These are phyloP conservation scores for Cistogaster globosa DNA, from an alignment of 2,888 invertebrate genomes.

Conservation along the genomic window DNA sequence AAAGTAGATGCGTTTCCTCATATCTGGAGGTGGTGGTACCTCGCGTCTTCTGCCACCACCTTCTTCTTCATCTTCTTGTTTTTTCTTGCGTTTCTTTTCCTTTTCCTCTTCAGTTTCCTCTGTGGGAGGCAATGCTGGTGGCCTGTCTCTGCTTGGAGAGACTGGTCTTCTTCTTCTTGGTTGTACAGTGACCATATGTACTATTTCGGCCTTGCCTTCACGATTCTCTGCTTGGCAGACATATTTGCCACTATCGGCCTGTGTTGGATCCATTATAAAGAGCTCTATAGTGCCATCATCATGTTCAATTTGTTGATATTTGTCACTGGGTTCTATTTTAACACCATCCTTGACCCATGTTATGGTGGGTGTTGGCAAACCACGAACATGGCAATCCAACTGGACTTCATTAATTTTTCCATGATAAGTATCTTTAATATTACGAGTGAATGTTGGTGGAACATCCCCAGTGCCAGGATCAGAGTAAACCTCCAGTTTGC, in stretches of 20 bases:
- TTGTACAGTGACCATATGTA: constrained; percentile 88
- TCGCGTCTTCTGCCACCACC: constrained; percentile 78
- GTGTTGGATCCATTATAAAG: constrained; percentile 86
- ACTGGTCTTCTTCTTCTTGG: constrained; percentile 83
- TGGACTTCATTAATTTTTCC: constrained; percentile 87
- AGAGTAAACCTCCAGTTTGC: constrained; percentile 83
- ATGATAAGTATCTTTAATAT: constrained; percentile 87
- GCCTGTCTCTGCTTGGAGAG: constrained; percentile 78
- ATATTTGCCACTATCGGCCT: constrained; percentile 85
- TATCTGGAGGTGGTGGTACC: constrained; percentile 83
- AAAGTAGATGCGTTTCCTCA: constrained; percentile 85
- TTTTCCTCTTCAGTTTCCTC: constrained; percentile 76
- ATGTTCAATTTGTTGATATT: constrained; percentile 87
- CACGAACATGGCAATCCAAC: constrained; percentile 90
- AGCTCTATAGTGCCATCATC: constrained; percentile 90
- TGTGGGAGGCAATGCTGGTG: constrained; percentile 76
- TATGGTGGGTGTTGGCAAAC: constrained; percentile 88
- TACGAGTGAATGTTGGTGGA: constrained; percentile 90
- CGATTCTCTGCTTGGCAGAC: constrained; percentile 88
- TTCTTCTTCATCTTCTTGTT: constrained; percentile 76
- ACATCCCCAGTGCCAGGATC: constrained; percentile 84
- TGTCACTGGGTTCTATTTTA: constrained; percentile 85
- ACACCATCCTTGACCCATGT: constrained; percentile 91
- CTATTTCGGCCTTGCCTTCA: constrained; percentile 89
- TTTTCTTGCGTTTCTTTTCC: constrained; percentile 77